Evolutionary conservation across 2,113 vertebrate species (phyloP).

Genomic region (Condylura cristata): DNA sequence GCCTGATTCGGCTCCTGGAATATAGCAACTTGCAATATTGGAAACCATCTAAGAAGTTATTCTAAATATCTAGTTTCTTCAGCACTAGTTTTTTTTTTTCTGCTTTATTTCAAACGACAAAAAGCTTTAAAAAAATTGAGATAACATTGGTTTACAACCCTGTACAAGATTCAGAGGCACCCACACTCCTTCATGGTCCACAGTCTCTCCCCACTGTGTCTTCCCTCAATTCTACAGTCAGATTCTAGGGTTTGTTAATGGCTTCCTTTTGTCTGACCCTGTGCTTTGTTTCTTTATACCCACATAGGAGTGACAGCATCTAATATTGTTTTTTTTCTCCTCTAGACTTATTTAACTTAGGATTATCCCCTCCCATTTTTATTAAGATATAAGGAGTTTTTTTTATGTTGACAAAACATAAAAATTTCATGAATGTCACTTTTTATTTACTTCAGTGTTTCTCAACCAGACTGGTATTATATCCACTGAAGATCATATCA

Average conservation of each 20-base stretch:
- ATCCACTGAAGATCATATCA: constrained; percentile 14
- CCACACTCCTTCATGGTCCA: too few relatives aligned
- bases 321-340: too few relatives aligned
- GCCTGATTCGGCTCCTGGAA: not conserved
- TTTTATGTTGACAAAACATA: constrained; percentile 5
- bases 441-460: constrained; percentile 52
- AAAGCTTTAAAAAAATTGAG: not conserved
- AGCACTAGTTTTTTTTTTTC: not conserved
- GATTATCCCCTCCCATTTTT: too few relatives aligned
- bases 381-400: not conserved
- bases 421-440: constrained; percentile 34
- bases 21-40: not conserved
- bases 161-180: too few relatives aligned
- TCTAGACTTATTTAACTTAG: too few relatives aligned
- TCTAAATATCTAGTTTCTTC: constrained; percentile 46
- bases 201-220: too few relatives aligned
- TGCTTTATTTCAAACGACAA: constrained; percentile 52
- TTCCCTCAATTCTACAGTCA: too few relatives aligned
- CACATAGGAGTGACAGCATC: too few relatives aligned
- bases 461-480: not conserved
- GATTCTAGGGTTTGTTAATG: too few relatives aligned
- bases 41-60: constrained; percentile 36
- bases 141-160: not conserved
- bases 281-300: too few relatives aligned
- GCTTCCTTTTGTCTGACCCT: too few relatives aligned